Evolutionary conservation across 2,888 invertebrate genomes (phyloP), one percentile per base, ranked within the genome.

Genomic region (Mythimna ferrago): DNA sequence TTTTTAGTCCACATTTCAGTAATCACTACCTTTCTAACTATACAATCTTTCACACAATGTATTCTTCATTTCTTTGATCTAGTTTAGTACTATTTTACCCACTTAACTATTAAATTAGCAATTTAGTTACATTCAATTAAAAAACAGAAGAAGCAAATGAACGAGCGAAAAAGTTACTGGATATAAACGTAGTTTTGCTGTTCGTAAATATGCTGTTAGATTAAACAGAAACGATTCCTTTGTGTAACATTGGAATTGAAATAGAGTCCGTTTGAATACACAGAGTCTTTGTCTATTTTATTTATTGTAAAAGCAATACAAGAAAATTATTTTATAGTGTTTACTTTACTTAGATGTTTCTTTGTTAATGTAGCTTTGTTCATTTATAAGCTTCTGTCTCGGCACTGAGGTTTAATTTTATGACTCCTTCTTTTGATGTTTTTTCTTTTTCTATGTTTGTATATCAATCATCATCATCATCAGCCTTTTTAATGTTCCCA

Each of bases 231-330:
- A 60, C 70, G 51, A 70, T 78, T 63, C 66, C 66, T 77, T 81
- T 81, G 78, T 81, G 10, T 51, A 53, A 54, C 58, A 64, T 64
- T 14, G 21, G 56, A 81, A 76, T 67, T 66, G 16, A 66, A 56
- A 76, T n/a, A 19, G n/a, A 32, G 32, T 77, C n/a, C 35, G 26
- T 67, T 48, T 76, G 66, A 58, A 66, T 41, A 77, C 62, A 78
- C 66, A 19, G 26, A 48, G 57, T 16, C 78, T 58, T 69, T 82
- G 82, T 70, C 35, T 82, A 32, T 35, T 77, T 63, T 35, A 63
- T 62, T 54, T 57, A 66, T 66, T 60, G 57, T 68, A 54, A 76
- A 66, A 51, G 21, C 54, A 56, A 19, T 44, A 38, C 26, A 70
- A 44, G n/a, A 38, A 14, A 48, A 21, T 1, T 19, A 16, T 58